These are phyloP conservation scores for Sipha maydis DNA, from an alignment of 2,888 invertebrate species.

Conservation along the genomic window DNA sequence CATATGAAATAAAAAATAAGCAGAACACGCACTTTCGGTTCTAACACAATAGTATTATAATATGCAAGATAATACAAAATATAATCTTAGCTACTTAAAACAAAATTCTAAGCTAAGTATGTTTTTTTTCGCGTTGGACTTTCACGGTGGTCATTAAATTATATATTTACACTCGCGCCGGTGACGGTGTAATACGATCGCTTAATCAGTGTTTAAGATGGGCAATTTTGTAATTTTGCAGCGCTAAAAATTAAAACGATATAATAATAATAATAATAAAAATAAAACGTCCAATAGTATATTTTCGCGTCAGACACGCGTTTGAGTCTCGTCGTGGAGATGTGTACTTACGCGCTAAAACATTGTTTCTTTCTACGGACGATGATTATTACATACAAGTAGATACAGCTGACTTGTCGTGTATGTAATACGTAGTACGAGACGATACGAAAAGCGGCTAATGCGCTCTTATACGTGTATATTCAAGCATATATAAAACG, in stretches of 20 bases:
- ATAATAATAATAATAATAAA: not conserved
- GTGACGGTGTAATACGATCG: conserved; percentile 48
- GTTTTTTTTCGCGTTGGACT: conserved; percentile 3
- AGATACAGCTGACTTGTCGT: not conserved
- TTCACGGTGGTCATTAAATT: conserved; percentile 48
- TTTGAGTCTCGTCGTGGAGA: no score
- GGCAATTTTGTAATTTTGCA: not conserved
- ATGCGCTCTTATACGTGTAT: no score
- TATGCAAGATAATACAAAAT: conserved; percentile 38
- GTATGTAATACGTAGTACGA: not conserved
- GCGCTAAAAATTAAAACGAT: not conserved
- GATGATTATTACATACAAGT: no score
- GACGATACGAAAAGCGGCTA: conserved; percentile 3
- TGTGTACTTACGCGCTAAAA: not conserved
- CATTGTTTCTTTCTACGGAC: not conserved
- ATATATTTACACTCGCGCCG: not conserved
- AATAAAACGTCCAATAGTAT: not conserved
- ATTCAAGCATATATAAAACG: no score
- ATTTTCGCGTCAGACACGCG: not conserved
- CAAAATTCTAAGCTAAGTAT: conserved; percentile 17
- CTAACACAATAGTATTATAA: conserved; percentile 23
- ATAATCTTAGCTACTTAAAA: conserved; percentile 40
- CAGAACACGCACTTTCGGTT: not conserved
- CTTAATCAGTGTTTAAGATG: conserved; percentile 17
- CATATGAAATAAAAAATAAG: conserved; percentile 6